phyloP scores from a whole-genome alignment of 2,797 vertebrate genomes.

The Coccyzus lansbergi region DNA sequence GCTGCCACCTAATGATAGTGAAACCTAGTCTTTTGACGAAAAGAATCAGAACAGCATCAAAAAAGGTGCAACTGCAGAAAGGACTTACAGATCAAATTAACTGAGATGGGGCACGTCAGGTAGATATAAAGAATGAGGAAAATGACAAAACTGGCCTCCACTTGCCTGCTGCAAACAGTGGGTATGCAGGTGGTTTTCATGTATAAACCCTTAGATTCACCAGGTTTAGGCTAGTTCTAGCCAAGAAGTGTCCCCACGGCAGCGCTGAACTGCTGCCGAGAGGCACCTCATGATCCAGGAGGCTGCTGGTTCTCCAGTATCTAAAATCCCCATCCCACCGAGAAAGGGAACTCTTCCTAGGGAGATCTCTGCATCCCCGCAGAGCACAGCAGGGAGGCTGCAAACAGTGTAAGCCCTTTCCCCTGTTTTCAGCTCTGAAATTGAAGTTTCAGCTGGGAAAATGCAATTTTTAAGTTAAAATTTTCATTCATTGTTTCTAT shows the following conservation, averaged over 20 bases:
- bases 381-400: fast-evolving
- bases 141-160: fast-evolving
- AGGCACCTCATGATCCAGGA: background rate
- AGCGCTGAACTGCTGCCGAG: background rate
- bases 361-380: background rate
- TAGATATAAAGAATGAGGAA: fast-evolving
- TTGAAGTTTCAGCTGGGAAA: too few relatives aligned
- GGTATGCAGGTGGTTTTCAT: too few relatives aligned
- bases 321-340: fast-evolving
- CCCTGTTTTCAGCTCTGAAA: too few relatives aligned
- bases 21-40: background rate
- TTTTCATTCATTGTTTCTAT: too few relatives aligned
- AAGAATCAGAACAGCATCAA: background rate
- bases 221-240: background rate
- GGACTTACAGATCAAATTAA: background rate
- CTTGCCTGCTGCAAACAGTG: background rate
- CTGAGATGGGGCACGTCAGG: fast-evolving
- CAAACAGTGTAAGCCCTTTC: too few relatives aligned
- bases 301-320: fast-evolving
- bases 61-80: background rate
- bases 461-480: too few relatives aligned
- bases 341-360: background rate
- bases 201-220: fast-evolving
- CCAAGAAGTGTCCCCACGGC: background rate
- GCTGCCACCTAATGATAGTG: slow-evolving; percentile 9